phyloP scores from a whole-genome alignment of 2,113 vertebrate species.

The Puntigrus tetrazona region DNA sequence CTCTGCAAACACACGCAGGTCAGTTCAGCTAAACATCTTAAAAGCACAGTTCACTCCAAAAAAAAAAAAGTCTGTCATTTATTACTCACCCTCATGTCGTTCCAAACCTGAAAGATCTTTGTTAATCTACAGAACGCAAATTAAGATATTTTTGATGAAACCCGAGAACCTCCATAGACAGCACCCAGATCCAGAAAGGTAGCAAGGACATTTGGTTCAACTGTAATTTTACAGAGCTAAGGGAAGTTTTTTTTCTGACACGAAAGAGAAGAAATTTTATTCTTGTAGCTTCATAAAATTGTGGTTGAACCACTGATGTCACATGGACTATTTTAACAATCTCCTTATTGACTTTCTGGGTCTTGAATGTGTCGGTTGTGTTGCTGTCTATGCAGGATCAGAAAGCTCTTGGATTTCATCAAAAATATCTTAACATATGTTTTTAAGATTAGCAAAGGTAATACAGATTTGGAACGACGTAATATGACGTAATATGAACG shows the following conservation, averaged over 20 bases:
- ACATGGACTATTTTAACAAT: neutral
- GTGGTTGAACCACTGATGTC: too few relatives aligned
- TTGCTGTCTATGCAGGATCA: neutral
- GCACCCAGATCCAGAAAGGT: neutral
- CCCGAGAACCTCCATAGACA: neutral
- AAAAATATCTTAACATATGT: neutral
- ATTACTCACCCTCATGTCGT: neutral
- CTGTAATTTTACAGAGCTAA: too few relatives aligned
- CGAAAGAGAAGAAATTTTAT: too few relatives aligned
- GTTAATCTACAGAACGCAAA: neutral
- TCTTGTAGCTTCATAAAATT: too few relatives aligned
- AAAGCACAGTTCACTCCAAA: neutral
- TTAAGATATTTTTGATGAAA: neutral
- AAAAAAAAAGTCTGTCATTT: neutral
- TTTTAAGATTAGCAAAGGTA: neutral
- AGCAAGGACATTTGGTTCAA: neutral
- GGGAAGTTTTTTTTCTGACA: too few relatives aligned
- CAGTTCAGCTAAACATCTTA: neutral
- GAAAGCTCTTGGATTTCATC: neutral
- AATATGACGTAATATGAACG: too few relatives aligned
- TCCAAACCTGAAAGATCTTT: too few relatives aligned
- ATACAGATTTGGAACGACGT: neutral
- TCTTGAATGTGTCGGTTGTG: too few relatives aligned
- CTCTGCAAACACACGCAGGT: constrained; percentile 73
- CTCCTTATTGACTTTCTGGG: too few relatives aligned